These are phyloP conservation scores for Serripes groenlandicus DNA, from an alignment of 2,888 invertebrate genomes.

Conservation along the genomic window DNA sequence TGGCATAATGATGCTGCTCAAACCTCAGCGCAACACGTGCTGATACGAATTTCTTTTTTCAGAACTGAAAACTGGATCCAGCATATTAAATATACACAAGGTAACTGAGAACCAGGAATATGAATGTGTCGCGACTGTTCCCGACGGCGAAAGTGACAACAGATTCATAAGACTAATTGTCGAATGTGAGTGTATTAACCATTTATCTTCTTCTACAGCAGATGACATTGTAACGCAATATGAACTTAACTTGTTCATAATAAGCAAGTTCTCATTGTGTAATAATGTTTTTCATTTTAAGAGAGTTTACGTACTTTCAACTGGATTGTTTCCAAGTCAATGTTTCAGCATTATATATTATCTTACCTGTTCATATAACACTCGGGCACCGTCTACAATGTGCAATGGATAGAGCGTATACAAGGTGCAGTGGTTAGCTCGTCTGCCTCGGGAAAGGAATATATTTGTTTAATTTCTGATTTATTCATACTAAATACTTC, in stretches of 20 bases:
- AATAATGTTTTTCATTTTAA: not conserved
- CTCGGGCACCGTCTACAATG: not conserved
- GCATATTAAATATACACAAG: too few species aligned
- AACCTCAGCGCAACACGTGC: too few species aligned
- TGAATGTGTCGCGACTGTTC: not conserved
- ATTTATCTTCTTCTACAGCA: not conserved
- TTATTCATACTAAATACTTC: too few species aligned
- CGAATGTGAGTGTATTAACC: conserved; percentile 4
- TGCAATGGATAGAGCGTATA: too few species aligned
- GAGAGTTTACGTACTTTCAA: not conserved
- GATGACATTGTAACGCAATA: not conserved
- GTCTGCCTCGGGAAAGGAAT: too few species aligned
- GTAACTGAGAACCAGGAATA: too few species aligned
- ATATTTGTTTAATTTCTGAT: too few species aligned
- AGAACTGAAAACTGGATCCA: too few species aligned
- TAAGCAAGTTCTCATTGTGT: not conserved
- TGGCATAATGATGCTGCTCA: too few species aligned
- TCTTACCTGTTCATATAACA: not conserved
- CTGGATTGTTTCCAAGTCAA: not conserved
- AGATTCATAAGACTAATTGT: not conserved
- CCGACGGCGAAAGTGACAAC: not conserved
- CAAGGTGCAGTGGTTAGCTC: too few species aligned
- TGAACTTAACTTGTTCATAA: not conserved
- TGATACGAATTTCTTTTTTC: too few species aligned
- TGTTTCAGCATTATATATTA: not conserved